Evolutionary conservation across 2,888 invertebrate species (phyloP), one percentile per base, ranked within the genome.

Genomic region (Cactoblastis cactorum): DNA sequence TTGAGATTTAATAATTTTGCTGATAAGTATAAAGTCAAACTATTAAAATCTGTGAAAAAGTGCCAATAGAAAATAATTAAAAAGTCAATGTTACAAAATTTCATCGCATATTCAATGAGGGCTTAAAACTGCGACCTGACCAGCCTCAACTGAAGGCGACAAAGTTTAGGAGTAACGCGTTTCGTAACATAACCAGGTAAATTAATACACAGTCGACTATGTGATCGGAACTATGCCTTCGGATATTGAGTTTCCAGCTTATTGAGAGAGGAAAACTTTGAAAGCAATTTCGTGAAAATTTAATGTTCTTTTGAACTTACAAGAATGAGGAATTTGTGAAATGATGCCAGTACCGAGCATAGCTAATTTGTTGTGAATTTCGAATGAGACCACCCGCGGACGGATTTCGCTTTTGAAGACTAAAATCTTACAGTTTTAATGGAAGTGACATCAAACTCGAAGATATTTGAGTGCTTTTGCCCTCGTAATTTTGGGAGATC

Each of bases 201-300:
- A 75, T 74, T 69, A 71, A 71, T 71, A 73, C 56, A 72, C 67
- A 71, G 57, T 63, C 63, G 75, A 76, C 74, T 74, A 71, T 72
- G 70, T 71, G 73, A 76, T 76, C 63, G 63, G 70, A 81, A 83
- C 81, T 84, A 83, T 80, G 77, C 74, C 74, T 78, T 71, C 69
- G 73, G 71, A 82, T 79, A 83, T 81, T 73, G 72, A 79, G 80
- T 79, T 76, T 69, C 63, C 56, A 68, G 77, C 75, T 77, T 82
- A 84, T 83, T 75, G 80, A 75, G 77, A 72, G 69, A 67, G 80
- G 80, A 82, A 86, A 85, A 87, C 80, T 86, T 87, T 67, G 75
- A 75, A 80, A 83, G 85, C 81, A 80, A 85, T 87, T 84, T 79
- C 76, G 74, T 87, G 80, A 86, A 87, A 86, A 83, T 87, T 85